Conservation (phyloP, 2,113 vertebrate genomes). For the Penelope pileata region DNA sequence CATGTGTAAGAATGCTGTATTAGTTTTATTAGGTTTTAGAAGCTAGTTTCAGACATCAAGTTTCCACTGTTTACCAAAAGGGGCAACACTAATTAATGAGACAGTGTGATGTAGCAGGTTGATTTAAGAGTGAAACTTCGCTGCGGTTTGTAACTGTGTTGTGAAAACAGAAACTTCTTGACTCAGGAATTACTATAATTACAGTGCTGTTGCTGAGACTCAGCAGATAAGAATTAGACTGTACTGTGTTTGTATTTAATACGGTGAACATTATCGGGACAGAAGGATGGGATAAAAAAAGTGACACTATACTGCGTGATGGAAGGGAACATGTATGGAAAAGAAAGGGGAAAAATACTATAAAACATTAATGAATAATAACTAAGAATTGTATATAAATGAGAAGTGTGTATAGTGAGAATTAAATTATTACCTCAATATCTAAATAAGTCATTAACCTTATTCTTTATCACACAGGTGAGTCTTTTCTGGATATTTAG, state of each 20-base stretch:
- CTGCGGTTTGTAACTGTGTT: neutral
- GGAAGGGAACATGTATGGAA: neutral
- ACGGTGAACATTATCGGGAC: neutral
- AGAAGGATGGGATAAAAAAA: neutral
- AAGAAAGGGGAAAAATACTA: neutral
- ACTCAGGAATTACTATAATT: neutral
- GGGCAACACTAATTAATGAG: neutral
- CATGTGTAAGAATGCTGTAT: neutral
- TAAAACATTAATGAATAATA: neutral
- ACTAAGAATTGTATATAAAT: neutral
- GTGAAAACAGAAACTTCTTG: neutral
- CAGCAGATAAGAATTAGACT: neutral
- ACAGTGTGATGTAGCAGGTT: neutral
- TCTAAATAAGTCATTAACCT: neutral
- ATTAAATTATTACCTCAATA: neutral
- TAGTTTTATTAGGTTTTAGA: neutral
- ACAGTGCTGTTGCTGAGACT: neutral
- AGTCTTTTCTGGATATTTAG: neutral
- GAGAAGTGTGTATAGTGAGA: neutral
- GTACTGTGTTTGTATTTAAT: neutral
- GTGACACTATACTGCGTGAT: neutral
- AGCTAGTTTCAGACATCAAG: neutral
- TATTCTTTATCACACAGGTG: neutral
- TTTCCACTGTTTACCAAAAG: neutral
- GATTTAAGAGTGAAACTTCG: neutral